phyloP scores from a whole-genome alignment of 2,797 vertebrate genomes.

The Neosilurus mollespiculum region DNA sequence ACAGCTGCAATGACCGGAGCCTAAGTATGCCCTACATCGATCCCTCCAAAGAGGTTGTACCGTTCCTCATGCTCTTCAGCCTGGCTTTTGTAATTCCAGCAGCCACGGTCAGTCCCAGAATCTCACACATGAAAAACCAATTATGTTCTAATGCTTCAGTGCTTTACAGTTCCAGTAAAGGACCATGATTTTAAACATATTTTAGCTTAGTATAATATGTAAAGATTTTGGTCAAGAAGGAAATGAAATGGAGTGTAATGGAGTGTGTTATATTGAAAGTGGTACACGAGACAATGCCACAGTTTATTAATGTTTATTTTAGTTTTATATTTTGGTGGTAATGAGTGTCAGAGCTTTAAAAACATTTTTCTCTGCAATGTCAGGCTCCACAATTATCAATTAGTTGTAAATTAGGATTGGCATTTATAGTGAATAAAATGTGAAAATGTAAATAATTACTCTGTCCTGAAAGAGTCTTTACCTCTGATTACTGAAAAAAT shows the following conservation, averaged over 20 bases:
- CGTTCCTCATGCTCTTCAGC: conserved; percentile 93
- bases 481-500: background rate
- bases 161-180: background rate
- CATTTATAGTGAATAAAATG: background rate
- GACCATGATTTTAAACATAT: background rate
- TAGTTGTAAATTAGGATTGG: background rate
- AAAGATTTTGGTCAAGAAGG: background rate
- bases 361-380: background rate
- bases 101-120: conserved; percentile 76
- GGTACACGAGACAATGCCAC: background rate
- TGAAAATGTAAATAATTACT: background rate
- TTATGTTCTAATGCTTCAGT: background rate
- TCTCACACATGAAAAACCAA: background rate
- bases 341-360: background rate
- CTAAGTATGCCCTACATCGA: conserved; percentile 95
- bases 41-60: conserved; percentile 88
- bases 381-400: background rate
- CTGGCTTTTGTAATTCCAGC: conserved; percentile 92
- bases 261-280: background rate
- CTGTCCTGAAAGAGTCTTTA: background rate
- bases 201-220: background rate
- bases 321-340: background rate
- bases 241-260: background rate
- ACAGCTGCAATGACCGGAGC: conserved; percentile 94
- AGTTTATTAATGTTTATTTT: background rate